Percentiles rank a stretch among this genome's conserved stretches.
phyloP scores from a whole-genome alignment of 2,113 vertebrate species.

The Ceuthmochares aereus region DNA sequence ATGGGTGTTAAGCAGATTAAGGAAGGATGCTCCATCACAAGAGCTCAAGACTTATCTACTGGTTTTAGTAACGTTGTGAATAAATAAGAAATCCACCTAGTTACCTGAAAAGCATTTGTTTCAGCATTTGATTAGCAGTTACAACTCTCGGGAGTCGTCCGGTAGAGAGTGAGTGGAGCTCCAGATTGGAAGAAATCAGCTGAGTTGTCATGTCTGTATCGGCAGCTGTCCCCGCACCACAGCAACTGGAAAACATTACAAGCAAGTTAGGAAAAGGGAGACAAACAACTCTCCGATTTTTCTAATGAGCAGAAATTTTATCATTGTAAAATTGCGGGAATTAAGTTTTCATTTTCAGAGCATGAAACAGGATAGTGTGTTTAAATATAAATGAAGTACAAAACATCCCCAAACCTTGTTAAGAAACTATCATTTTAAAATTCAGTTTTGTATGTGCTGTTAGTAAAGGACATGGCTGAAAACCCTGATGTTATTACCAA shows the following conservation, averaged over 20 bases:
- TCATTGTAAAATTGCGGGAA: rapidly evolving
- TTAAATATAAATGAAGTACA: background rate
- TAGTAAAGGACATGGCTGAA: rapidly evolving
- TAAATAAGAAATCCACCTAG: rapidly evolving
- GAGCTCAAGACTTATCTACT: rapidly evolving
- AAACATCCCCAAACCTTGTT: background rate
- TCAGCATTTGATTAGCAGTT: conserved; percentile 96
- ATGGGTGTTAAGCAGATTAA: rapidly evolving
- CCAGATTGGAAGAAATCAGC: conserved; percentile 97
- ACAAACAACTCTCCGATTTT: rapidly evolving
- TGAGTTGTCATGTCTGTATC: conserved; percentile 99
- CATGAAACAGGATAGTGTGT: rapidly evolving
- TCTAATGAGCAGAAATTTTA: rapidly evolving
- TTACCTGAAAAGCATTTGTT: conserved; percentile 99
- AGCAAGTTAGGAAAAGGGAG: background rate
- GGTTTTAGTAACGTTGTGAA: background rate
- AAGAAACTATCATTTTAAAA: background rate
- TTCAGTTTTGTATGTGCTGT: rapidly evolving
- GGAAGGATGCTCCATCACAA: background rate
- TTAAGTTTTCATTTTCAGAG: background rate
- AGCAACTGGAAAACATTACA: conserved; percentile 80
- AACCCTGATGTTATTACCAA: rapidly evolving
- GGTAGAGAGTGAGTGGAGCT: conserved; percentile 93
- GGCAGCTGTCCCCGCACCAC: conserved; percentile 95
- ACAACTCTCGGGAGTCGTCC: conserved; percentile 90